phyloP scores from a whole-genome alignment of 2,797 vertebrate genomes.

The Pseudocheirus occidentalis region DNA sequence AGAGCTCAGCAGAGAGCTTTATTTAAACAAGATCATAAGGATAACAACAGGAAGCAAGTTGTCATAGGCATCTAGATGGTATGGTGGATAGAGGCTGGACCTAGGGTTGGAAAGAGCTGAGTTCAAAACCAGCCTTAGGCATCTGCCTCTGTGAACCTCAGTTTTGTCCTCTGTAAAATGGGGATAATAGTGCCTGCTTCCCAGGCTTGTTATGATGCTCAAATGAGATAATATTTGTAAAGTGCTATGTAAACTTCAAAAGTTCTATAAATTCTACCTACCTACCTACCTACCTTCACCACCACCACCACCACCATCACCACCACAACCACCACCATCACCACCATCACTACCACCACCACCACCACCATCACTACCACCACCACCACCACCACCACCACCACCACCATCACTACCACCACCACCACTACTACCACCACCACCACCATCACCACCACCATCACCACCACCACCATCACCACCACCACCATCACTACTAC shows the following conservation, averaged over 20 bases:
- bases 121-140: neutral
- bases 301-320: too few species aligned
- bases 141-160: too few species aligned
- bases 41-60: neutral
- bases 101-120: neutral
- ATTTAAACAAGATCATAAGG: neutral
- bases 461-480: too few species aligned
- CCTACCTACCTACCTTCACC: too few species aligned
- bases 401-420: too few species aligned
- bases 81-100: neutral
- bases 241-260: neutral
- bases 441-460: too few species aligned
- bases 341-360: too few species aligned
- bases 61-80: neutral
- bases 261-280: neutral
- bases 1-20: neutral
- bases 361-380: too few species aligned
- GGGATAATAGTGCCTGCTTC: neutral
- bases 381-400: too few species aligned
- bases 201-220: neutral
- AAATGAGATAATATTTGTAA: neutral
- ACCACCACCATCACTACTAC: too few species aligned
- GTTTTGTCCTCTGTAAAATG: neutral
- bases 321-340: too few species aligned
- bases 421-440: too few species aligned